Percentiles rank a stretch among this genome's conserved stretches.
Evolutionary conservation across 2,113 vertebrate species (phyloP).

Genomic region (Lepus europaeus): DNA sequence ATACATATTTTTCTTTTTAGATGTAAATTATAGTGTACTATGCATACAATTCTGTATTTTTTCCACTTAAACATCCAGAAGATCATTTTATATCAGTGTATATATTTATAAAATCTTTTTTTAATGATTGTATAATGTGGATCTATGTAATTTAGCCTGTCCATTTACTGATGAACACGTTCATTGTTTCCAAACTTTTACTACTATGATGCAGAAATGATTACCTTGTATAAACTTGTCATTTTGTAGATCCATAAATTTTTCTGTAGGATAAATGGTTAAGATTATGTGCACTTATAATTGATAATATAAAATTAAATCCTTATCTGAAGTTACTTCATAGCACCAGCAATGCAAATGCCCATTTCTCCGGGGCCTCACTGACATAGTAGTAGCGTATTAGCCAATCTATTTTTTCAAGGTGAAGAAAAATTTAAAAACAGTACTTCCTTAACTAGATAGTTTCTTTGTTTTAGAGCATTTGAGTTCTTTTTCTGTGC

Average conservation of each 20-base stretch:
- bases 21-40: not conserved
- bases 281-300: conserved; percentile 16
- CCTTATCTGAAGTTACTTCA: not conserved
- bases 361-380: not conserved
- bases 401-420: not conserved
- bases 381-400: not conserved
- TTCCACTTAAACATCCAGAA: conserved; percentile 5
- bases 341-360: not conserved
- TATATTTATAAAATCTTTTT: not conserved
- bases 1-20: not conserved
- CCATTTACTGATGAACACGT: not conserved
- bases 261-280: conserved; percentile 15
- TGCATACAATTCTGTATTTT: not conserved
- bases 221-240: conserved; percentile 23
- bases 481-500: not conserved
- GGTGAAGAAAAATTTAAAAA: not conserved
- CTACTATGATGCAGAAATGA: conserved; percentile 18
- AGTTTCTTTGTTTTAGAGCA: not conserved
- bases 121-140: not conserved
- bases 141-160: not conserved
- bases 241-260: conserved; percentile 43
- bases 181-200: not conserved
- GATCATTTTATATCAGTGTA: conserved; percentile 8
- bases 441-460: not conserved
- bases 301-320: conserved; percentile 12